Evolutionary conservation across 2,797 vertebrate species (phyloP).

Genomic region (Hemitrygon akajei): DNA sequence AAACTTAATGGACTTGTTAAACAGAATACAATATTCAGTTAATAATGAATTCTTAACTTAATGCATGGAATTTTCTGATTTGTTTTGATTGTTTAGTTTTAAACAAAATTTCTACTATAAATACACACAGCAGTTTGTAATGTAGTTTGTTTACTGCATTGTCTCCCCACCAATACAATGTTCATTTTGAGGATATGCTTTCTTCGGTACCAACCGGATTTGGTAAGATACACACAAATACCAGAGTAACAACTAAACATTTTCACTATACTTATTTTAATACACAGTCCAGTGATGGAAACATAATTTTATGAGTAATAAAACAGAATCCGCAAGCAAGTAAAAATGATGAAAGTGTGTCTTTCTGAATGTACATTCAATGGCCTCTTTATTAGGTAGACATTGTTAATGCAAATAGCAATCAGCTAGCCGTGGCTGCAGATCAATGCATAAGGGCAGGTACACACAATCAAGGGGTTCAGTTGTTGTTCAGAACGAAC

Average conservation of each 20-base stretch:
- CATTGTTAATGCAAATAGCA: no score
- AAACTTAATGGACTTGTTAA: neutral
- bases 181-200: neutral
- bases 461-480: no score
- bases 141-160: neutral
- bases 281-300: neutral
- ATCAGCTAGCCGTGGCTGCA: no score
- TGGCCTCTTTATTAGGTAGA: no score
- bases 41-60: constrained; percentile 21
- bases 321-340: neutral
- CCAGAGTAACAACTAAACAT: neutral
- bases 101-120: neutral
- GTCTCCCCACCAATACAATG: neutral
- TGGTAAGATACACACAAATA: neutral
- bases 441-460: no score
- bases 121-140: neutral
- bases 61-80: neutral
- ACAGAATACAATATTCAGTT: neutral
- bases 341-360: neutral
- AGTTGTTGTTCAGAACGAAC: no score
- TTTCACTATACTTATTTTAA: neutral
- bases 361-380: neutral
- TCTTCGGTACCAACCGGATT: neutral
- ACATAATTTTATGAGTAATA: neutral
- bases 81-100: constrained; percentile 10